phyloP scores from a whole-genome alignment of 1,140 invertebrate genomes.

The Panulirus ornatus region DNA sequence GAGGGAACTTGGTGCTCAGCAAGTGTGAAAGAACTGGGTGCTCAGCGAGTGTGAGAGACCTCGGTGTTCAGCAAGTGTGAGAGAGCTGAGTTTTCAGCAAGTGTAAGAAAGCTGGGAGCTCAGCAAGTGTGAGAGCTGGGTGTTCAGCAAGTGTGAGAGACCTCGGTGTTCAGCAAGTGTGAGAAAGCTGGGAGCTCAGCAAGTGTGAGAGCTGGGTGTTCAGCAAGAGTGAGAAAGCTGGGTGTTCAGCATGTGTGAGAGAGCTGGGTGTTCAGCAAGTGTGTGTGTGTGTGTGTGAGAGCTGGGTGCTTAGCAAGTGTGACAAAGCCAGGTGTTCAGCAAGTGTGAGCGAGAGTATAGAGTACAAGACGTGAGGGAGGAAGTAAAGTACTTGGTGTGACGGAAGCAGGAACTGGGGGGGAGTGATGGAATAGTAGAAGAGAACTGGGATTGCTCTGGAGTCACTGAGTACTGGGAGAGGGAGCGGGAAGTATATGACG shows the following conservation, averaged over 20 bases:
- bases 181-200: background rate
- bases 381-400: too few species aligned
- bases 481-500: too few species aligned
- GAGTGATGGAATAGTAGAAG: background rate
- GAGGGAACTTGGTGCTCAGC: background rate
- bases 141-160: too few species aligned
- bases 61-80: constrained; percentile 21
- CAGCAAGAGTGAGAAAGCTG: too few species aligned
- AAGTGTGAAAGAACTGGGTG: background rate
- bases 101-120: background rate
- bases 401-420: background rate
- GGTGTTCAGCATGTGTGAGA: background rate
- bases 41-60: too few species aligned
- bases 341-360: background rate
- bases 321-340: too few species aligned
- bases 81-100: background rate
- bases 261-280: background rate
- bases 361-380: background rate
- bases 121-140: too few species aligned
- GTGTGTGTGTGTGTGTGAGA: too few species aligned
- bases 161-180: background rate
- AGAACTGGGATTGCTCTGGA: background rate
- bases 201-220: background rate
- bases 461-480: too few species aligned
- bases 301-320: too few species aligned